phyloP scores from a whole-genome alignment of 1,140 invertebrate genomes.

The Manduca sexta region DNA sequence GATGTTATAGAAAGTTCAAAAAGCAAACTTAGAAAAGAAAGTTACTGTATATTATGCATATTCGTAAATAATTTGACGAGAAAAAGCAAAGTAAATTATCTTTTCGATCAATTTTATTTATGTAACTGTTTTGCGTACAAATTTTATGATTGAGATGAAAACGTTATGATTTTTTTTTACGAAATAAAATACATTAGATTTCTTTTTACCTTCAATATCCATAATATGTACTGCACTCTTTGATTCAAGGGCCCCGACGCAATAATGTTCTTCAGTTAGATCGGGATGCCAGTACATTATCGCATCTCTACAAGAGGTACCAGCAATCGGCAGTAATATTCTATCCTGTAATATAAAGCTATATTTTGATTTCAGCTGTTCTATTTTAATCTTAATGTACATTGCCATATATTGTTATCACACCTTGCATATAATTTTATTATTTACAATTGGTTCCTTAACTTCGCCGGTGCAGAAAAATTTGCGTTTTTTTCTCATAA shows the following conservation, averaged over 20 bases:
- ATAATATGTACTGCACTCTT: conserved; percentile 57
- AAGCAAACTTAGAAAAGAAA: too few species aligned
- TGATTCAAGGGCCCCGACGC: conserved; percentile 60
- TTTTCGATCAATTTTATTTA: too few species aligned
- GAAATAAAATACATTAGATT: too few species aligned
- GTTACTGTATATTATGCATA: too few species aligned
- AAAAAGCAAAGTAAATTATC: too few species aligned
- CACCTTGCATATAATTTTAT: conserved; percentile 67
- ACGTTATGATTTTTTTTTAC: background rate
- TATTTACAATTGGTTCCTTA: conserved; percentile 62
- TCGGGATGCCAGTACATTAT: conserved; percentile 66
- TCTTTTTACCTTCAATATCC: conserved; percentile 56
- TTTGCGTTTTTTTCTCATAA: conserved; percentile 61
- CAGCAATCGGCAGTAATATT: conserved; percentile 57
- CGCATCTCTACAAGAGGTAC: conserved; percentile 57
- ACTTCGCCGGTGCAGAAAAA: conserved; percentile 66
- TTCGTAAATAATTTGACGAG: too few species aligned
- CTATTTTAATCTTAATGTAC: too few species aligned
- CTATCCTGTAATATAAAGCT: conserved; percentile 31
- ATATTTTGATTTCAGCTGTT: background rate
- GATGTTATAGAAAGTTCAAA: too few species aligned
- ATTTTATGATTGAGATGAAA: background rate
- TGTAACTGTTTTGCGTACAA: background rate
- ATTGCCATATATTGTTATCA: background rate
- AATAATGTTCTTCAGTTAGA: conserved; percentile 62